Percentiles rank a stretch among this genome's conserved stretches.
These are phyloP conservation scores for Pantherophis alleghaniensis DNA, from an alignment of 2,797 vertebrate genomes.

Conservation along the genomic window DNA sequence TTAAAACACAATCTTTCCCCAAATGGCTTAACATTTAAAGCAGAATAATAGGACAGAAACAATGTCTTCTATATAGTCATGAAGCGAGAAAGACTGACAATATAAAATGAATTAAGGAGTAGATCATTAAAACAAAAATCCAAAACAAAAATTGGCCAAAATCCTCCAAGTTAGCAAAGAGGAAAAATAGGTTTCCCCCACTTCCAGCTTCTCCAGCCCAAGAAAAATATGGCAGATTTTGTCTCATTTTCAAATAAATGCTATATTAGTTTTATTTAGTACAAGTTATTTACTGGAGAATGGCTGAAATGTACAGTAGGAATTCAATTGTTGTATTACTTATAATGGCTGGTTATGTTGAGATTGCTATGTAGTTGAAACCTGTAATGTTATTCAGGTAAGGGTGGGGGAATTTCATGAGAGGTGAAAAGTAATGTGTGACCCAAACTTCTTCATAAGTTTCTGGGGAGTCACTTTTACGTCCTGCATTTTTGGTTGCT, in stretches of 20 bases:
- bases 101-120: neutral
- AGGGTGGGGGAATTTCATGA: neutral
- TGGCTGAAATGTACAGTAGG: conserved; percentile 47
- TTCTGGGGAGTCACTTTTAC: neutral
- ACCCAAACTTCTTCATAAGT: neutral
- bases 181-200: neutral
- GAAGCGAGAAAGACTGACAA: neutral
- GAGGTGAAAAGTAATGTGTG: neutral
- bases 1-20: neutral
- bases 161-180: neutral
- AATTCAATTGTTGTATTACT: neutral
- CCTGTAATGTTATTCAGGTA: neutral
- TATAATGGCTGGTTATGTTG: neutral
- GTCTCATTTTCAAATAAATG: neutral
- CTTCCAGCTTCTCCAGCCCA: neutral
- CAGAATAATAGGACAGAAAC: neutral
- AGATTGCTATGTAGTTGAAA: neutral
- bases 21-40: neutral
- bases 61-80: neutral
- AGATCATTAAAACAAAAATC: neutral
- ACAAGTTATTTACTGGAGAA: conserved; percentile 34
- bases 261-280: neutral
- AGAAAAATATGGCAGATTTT: neutral
- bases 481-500: neutral
- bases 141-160: neutral